Base-by-base conservation (phyloP, 2,113 vertebrate species). In the Entelurus aequoreus region DNA sequence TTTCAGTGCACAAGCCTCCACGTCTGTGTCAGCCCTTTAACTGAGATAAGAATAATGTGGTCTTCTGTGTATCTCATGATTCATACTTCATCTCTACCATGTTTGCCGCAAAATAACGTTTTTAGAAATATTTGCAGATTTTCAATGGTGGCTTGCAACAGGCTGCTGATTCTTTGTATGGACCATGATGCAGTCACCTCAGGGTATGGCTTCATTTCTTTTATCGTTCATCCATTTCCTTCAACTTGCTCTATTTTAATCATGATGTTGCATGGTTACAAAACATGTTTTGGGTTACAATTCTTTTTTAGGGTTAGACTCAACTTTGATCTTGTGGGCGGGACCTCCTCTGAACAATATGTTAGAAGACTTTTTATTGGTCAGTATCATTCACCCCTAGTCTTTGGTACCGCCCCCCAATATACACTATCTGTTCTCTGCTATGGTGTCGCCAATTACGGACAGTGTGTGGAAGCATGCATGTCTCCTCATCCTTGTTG, bases 11-110 rank as follows among this genome's bases (percentile, higher is more conserved):
- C 77, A 72, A 63, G 75, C 75, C 64, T 73, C 71, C 51, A 48
- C 28, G 63, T 77, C 80, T 76, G 61, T 75, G 65, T 79, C 70
- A 67, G 76, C 65, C 68, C 74, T 71, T 68, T 68, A 67, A 67
- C 68, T 69, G 77, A 71, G 65, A 76, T 47, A 76, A 78, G 69
- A 81, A 75, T 54, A 82, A 66, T 21, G 16, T 58, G 13, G n/a
- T 62, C 63, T 76, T 69, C 56, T 81, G 71, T 63, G 40, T 48
- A 65, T 49, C 64, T 63, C 64, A 62, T 67, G 56, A 71, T 69
- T 65, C 71, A 60, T 47, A 42, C 62, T 67, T 77, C 62, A 63
- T 58, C 58, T 81, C 59, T 59, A 52, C 60, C 51, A 14, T 14
- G 44, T 66, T 68, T 74, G 66, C 61, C 61, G 74, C 55, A 38